A percentile compares a stretch with the other conserved stretches of the same genome.
Evolutionary conservation across 2,888 invertebrate species (phyloP).

Genomic region (Rosalia funebris): DNA sequence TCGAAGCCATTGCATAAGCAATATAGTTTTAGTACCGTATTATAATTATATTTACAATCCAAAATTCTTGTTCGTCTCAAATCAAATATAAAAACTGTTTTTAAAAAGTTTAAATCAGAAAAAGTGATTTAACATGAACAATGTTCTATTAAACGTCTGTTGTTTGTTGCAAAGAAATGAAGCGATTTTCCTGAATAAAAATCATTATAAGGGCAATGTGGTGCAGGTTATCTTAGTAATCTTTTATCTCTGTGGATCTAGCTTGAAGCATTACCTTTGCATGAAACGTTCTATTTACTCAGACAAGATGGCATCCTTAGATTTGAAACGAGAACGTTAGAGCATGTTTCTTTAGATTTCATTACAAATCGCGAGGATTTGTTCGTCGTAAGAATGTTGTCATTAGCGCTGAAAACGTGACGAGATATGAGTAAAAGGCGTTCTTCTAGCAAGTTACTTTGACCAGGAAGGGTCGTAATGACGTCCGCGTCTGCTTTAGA

Average conservation of each 20-base stretch:
- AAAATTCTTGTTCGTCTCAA: too few relatives aligned
- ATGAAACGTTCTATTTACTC: background rate
- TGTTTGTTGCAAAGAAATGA: too few relatives aligned
- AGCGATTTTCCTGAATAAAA: too few relatives aligned
- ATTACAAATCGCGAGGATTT: conserved; percentile 21
- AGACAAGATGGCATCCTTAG: background rate
- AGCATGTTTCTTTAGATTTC: conserved; percentile 12
- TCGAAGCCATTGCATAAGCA: too few relatives aligned
- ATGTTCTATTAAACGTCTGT: too few relatives aligned
- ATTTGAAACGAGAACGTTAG: background rate
- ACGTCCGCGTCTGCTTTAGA: conserved; percentile 27
- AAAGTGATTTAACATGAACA: too few relatives aligned
- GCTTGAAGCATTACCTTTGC: background rate
- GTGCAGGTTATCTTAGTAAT: too few relatives aligned
- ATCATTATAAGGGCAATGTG: too few relatives aligned
- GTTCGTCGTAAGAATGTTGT: conserved; percentile 18
- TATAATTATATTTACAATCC: too few relatives aligned
- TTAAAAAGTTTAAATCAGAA: too few relatives aligned
- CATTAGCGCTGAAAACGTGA: conserved; percentile 20
- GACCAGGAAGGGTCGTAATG: conserved; percentile 36
- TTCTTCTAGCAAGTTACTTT: conserved; percentile 30
- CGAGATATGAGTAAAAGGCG: conserved; percentile 30
- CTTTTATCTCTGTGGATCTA: background rate
- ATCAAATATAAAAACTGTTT: too few relatives aligned
- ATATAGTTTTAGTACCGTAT: too few relatives aligned